Evolutionary conservation across 2,888 invertebrate species (phyloP), one percentile per base, ranked within the genome.

Genomic region (Philhelius pedissequus): DNA sequence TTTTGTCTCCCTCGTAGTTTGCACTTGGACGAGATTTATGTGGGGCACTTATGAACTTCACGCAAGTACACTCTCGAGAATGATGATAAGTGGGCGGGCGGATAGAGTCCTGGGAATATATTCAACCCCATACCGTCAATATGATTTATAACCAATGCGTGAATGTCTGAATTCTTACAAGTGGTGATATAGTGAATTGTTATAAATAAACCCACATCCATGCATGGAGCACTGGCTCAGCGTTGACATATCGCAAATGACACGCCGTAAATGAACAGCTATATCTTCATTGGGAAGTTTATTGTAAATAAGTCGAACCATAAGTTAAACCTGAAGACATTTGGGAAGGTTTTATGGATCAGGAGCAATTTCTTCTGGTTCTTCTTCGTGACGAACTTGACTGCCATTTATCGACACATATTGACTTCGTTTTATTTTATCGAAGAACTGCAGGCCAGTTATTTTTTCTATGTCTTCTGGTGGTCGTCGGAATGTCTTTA

Each of bases 381-480:
- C 30, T 1, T 62, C 62, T n/a, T 27, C n/a, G 2, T 18, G 20
- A n/a, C 22, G 27, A n/a, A 64, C 30, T 56, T 64, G 15, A 40
- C 6, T 52, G 6, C 74, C 84, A 56, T 84, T 84, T 20, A 80
- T 80, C 4, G 79, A 71, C 5, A 56, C 27, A 35, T 97, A 90
- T 90, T 94, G 94, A 87, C 93, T 94, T 88, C 95, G 93, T 0
- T 96, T 93, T 69, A 98, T 87, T 90, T 95, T 95, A 89, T 97
- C 96, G 89, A 98, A 99, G 90, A 99, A 96, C 86, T 97, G 91
- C 35, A 99, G 93, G 0, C 99, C 99, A 0, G 98, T 96, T 1
- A 96, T 96, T 87, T 96, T 93, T 91, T 99, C 99, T 82, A 99
- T 94, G 25, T 95, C 95, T 86, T 99, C 98, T 48, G 97, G 94